Percentiles rank a stretch among this genome's conserved stretches.
Evolutionary conservation across 30 jellyfish, hydroid and myxozoan genomes (phyloP).

Genomic region (Hydra vulgaris): DNA sequence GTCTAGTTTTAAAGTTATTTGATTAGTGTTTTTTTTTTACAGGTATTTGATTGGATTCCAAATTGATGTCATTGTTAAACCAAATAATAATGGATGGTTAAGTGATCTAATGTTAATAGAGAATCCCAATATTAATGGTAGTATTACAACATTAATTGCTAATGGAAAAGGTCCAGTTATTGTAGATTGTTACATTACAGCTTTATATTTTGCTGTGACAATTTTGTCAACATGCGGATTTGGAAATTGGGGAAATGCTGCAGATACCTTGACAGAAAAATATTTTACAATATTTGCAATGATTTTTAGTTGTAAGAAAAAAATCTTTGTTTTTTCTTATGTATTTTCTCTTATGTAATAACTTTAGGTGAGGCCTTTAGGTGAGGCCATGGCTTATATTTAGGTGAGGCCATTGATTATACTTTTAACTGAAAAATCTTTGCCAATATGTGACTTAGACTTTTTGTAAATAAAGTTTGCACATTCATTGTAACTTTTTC

Average conservation of each 20-base stretch:
- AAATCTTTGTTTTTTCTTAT: too few species aligned
- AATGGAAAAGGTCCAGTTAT: not conserved
- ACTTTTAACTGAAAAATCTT: too few species aligned
- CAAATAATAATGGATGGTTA: not conserved
- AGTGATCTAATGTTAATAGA: not conserved
- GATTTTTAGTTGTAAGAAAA: conserved; percentile 77
- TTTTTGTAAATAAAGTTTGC: too few species aligned
- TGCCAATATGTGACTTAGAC: too few species aligned
- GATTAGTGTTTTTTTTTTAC: too few species aligned
- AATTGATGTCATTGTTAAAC: not conserved
- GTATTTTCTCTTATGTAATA: too few species aligned
- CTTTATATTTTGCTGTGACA: conserved; percentile 78
- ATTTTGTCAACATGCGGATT: conserved; percentile 89
- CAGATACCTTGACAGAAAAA: conserved; percentile 79
- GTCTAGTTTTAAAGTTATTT: too few species aligned
- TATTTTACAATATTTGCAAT: conserved; percentile 64
- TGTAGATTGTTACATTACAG: conserved; percentile 47
- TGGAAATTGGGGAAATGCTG: conserved; percentile 95
- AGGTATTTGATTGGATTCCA: not conserved
- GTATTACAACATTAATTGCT: not conserved
- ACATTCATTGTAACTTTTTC: too few species aligned
- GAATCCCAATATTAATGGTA: not conserved
- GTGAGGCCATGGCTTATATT: too few species aligned
- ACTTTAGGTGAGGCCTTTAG: too few species aligned
- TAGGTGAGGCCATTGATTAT: too few species aligned